These are phyloP conservation scores for Tethya wilhelma DNA, from an alignment of 37 sponge, comb jelly and placozoan genomes.

Conservation along the genomic window DNA sequence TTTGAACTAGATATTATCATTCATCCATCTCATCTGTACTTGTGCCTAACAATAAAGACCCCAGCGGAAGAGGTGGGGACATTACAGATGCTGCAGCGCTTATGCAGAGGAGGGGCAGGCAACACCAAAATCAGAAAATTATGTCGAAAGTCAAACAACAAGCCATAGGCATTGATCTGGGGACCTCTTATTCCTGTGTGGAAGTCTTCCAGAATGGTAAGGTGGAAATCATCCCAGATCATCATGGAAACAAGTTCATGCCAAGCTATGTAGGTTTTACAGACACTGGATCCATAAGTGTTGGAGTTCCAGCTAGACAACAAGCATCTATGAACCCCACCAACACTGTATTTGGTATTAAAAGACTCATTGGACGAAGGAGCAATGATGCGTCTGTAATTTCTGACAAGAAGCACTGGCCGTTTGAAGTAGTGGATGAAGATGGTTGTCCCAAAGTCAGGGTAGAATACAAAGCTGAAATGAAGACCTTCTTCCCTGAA, in stretches of 20 bases:
- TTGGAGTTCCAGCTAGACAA: constrained; percentile 95
- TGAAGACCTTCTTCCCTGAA: constrained; percentile 92
- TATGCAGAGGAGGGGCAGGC: too few relatives aligned
- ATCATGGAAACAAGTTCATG: constrained; percentile 94
- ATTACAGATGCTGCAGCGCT: too few relatives aligned
- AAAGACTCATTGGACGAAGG: constrained; percentile 90
- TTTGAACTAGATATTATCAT: too few relatives aligned
- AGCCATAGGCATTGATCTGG: constrained; percentile 97
- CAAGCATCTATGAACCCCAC: constrained; percentile 91
- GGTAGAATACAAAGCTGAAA: constrained; percentile 89
- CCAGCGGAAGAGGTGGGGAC: too few relatives aligned
- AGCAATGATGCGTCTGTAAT: constrained; percentile 79
- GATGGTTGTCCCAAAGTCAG: constrained; percentile 83
- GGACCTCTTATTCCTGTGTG: constrained; percentile 98
- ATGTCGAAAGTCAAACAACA: too few relatives aligned
- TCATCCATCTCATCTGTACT: too few relatives aligned
- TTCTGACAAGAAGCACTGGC: constrained; percentile 93
- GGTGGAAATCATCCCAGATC: constrained; percentile 98
- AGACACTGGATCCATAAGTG: constrained; percentile 91
- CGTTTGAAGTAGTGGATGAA: constrained; percentile 87
- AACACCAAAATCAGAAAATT: too few relatives aligned
- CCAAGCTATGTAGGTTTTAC: constrained; percentile 98
- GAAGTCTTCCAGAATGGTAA: constrained; percentile 98
- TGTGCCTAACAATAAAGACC: too few relatives aligned
- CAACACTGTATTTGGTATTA: constrained; percentile 96